Evolutionary conservation across 2,113 vertebrate species (phyloP).

Genomic region (Phrynosoma blainvillii): DNA sequence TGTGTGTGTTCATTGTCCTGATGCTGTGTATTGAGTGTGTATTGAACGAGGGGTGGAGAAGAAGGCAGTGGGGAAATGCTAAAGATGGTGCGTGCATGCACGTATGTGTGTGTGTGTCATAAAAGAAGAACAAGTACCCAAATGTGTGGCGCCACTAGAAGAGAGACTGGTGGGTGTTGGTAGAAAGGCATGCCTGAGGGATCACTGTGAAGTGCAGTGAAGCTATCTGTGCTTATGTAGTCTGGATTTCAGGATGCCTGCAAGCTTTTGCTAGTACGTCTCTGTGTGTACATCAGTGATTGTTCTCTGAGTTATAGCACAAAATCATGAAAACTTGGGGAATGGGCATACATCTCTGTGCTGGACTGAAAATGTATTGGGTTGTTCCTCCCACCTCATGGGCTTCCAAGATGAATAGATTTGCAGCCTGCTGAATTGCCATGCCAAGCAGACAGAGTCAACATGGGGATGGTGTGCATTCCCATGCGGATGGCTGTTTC

Average conservation of each 20-base stretch:
- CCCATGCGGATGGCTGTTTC: not conserved
- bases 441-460: not conserved
- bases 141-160: not conserved
- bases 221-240: not conserved
- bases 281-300: not conserved
- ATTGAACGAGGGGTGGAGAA: no score
- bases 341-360: no score
- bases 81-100: no score
- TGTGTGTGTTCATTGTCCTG: not conserved
- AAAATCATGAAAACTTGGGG: not conserved
- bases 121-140: not conserved
- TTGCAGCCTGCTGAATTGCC: not conserved
- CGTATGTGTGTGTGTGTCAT: no score
- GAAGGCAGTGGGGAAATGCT: not conserved
- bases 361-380: no score
- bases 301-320: not conserved
- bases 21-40: no score
- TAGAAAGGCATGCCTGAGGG: not conserved
- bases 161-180: not conserved
- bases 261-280: no score
- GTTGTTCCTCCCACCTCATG: no score
- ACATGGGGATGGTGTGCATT: not conserved
- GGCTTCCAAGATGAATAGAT: not conserved
- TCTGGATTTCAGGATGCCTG: not conserved
- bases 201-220: not conserved